A percentile compares a stretch with the other conserved stretches of the same genome.
These are phyloP conservation scores for Andrena flavipes DNA, from an alignment of 2,888 invertebrate genomes.

Conservation along the genomic window DNA sequence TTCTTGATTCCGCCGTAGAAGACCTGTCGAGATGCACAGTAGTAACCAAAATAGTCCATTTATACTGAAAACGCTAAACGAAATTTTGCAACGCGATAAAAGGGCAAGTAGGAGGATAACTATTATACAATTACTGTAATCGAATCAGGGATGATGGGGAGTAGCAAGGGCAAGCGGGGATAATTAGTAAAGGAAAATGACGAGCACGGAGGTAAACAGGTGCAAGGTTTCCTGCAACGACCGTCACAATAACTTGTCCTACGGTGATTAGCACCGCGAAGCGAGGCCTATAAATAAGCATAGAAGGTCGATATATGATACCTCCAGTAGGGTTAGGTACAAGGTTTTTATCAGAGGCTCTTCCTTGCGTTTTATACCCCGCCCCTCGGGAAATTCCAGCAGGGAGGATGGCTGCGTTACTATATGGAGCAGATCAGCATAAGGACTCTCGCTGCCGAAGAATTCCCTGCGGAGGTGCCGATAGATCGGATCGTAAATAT, in stretches of 20 bases:
- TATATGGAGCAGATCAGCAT: constrained; percentile 90
- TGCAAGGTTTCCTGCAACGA: constrained; percentile 13
- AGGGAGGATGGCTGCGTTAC: constrained; percentile 88
- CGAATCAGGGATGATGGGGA: too few relatives aligned
- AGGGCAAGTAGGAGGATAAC: too few relatives aligned
- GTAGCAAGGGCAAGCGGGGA: too few relatives aligned
- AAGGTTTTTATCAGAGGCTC: constrained; percentile 87
- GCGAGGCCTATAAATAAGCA: constrained; percentile 53
- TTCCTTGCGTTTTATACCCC: constrained; percentile 89
- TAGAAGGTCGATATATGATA: constrained; percentile 71
- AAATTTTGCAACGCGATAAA: too few relatives aligned
- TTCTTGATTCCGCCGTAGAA: constrained; percentile 92
- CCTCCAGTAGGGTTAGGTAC: constrained; percentile 88
- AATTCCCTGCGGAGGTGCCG: constrained; percentile 87
- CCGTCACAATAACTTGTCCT: constrained; percentile 8
- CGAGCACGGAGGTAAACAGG: neutral
- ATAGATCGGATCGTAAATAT: constrained; percentile 48
- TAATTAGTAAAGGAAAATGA: too few relatives aligned
- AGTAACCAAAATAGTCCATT: neutral
- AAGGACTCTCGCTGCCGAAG: constrained; percentile 94
- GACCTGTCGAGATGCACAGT: constrained; percentile 79
- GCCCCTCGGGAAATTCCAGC: constrained; percentile 87
- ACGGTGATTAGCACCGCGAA: constrained; percentile 36
- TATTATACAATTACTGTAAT: too few relatives aligned
- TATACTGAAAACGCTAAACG: too few relatives aligned